These are phyloP conservation scores for Muscicapa comitata DNA, from an alignment of 2,797 vertebrate genomes.

Conservation along the genomic window DNA sequence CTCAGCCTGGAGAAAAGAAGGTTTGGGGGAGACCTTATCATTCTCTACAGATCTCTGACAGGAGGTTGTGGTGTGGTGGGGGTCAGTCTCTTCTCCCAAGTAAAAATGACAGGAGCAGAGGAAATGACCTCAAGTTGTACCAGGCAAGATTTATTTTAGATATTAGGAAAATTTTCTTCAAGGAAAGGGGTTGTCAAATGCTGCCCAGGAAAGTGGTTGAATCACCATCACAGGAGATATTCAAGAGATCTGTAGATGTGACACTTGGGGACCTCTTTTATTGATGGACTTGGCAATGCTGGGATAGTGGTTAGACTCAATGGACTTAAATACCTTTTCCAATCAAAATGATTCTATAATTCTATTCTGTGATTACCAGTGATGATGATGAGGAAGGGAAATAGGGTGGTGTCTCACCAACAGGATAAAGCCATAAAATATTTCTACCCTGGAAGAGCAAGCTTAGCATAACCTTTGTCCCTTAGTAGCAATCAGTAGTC, in stretches of 20 bases:
- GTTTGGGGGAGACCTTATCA: fast-evolving
- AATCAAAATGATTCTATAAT: background rate
- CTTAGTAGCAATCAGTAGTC: slow-evolving; percentile 7
- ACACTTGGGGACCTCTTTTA: background rate
- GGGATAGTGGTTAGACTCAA: fast-evolving
- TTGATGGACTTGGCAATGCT: background rate
- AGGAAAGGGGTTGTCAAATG: background rate
- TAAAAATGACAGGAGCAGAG: background rate
- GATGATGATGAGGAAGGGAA: background rate
- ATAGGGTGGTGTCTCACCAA: background rate
- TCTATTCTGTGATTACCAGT: background rate
- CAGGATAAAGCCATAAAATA: background rate
- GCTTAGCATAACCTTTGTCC: background rate
- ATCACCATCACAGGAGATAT: background rate
- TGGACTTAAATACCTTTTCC: background rate
- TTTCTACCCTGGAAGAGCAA: background rate
- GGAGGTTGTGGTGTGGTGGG: no score
- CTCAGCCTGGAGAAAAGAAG: background rate
- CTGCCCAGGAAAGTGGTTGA: background rate
- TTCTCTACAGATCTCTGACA: background rate
- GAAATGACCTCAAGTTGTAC: background rate
- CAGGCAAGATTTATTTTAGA: background rate
- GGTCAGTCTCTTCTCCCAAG: background rate
- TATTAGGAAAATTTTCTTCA: background rate
- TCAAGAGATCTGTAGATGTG: background rate